Evolutionary conservation across 2,113 vertebrate species (phyloP).

Genomic region (Ceratotherium simum): DNA sequence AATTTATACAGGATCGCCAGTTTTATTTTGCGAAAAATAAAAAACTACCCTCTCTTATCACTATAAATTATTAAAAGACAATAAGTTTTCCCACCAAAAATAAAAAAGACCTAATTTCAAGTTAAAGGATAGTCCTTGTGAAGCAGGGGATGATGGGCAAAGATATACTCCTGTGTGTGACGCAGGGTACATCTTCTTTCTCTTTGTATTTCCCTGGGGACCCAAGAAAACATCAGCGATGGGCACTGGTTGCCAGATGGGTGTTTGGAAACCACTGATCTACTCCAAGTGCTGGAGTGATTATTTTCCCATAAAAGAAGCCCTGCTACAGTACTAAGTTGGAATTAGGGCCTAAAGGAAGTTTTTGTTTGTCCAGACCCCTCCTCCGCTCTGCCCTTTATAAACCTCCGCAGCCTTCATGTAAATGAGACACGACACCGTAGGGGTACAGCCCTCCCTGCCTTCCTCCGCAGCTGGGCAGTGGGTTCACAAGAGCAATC

Average conservation of each 20-base stretch:
- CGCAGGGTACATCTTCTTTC: background rate
- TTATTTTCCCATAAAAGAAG: conserved; percentile 45
- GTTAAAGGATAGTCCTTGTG: background rate
- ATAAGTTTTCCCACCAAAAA: background rate
- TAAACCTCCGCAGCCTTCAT: background rate
- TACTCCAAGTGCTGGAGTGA: background rate
- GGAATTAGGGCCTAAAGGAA: conserved; percentile 4
- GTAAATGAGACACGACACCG: background rate
- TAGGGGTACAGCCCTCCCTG: background rate
- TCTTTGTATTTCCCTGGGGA: background rate
- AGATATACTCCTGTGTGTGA: background rate
- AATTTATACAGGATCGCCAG: background rate
- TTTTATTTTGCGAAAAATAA: background rate
- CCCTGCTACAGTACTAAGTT: conserved; percentile 45
- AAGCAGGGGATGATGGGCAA: background rate
- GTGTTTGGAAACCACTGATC: background rate
- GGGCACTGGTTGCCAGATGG: background rate
- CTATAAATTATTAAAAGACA: background rate
- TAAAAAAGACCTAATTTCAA: background rate
- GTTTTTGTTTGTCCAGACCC: conserved; percentile 56
- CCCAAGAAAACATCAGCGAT: background rate
- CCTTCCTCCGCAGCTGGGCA: background rate
- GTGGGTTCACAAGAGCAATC: background rate
- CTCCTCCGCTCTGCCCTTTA: background rate
- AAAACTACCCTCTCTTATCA: conserved; percentile 23